Base-by-base conservation (phyloP, 2,888 invertebrate species). In the Tridacna gigas region DNA sequence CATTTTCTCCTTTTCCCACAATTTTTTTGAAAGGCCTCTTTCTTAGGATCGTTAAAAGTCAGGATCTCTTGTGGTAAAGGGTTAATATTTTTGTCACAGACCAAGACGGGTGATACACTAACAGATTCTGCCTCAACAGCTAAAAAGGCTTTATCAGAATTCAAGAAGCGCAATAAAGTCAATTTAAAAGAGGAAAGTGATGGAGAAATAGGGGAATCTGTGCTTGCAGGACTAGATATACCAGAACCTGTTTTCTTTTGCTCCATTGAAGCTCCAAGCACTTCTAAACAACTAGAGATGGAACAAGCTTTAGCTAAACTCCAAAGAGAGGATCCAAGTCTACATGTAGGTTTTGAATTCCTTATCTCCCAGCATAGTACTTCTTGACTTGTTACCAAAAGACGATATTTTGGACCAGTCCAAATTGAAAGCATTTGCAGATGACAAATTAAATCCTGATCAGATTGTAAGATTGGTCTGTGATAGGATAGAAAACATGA, bases 161-260 rank as follows among this genome's bases (percentile, higher is more conserved):
- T 78, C 22, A 78, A 61, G 20, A 76, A 75, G 22, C 74, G 74
- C 20, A 37, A 28, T 11, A 76, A 81, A 22, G 45, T 76, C 15
- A 48, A n/a, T 2, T 67, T n/a, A 71, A 61, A 25, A 75, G 76
- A 74, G 13, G 18, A 56, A n/a, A 67, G 79, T 47, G 74, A 74
- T 12, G 83, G 79, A 15, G 73, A 83, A 9, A 15, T n/a, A n/a
- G 78, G 82, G 22, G 80, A 71, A n/a, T 89, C 93, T 20, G 89
- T 95, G 37, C 91, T 95, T 63, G 94, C 94, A 89, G 97, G 97
- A 2, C 96, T 97, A 0, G 96, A 96, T 67, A 95, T 98, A 82
- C 99, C 99, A 0, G 97, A 98, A 92, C 98, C 99, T 0, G 99
- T 99, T 0, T 99, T 99, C 95, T 97, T 99, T 93, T 99, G 99